Conservation (phyloP, 1,140 invertebrate species). For the Drosophila oshimai region DNA sequence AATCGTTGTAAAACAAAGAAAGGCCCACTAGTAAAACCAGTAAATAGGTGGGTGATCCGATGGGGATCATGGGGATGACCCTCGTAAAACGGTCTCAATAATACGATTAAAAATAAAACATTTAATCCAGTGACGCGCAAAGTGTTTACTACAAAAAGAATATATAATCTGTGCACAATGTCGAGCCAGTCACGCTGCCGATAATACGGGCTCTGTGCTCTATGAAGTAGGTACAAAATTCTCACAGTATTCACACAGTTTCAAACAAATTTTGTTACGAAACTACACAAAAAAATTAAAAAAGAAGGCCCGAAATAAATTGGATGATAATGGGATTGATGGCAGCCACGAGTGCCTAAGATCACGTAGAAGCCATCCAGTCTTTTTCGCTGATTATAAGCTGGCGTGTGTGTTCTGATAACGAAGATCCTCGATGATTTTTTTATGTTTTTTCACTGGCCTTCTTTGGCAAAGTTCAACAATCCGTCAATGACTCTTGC, state of each 20-base stretch:
- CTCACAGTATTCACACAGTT: conserved; percentile 26
- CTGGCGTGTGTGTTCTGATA: conserved; percentile 35
- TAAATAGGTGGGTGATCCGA: conserved; percentile 40
- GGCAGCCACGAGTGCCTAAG: conserved; percentile 49
- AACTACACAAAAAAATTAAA: conserved; percentile 20
- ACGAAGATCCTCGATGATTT: conserved; percentile 11
- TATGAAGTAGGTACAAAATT: conserved; percentile 17
- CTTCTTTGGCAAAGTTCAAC: conserved; percentile 13
- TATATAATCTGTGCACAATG: conserved; percentile 29
- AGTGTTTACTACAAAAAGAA: conserved; percentile 44
- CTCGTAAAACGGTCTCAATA: conserved; percentile 37
- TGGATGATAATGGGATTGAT: conserved; percentile 22
- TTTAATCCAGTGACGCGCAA: conserved; percentile 39
- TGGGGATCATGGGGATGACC: conserved; percentile 38
- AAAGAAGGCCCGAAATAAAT: conserved; percentile 29
- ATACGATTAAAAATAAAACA: conserved; percentile 29
- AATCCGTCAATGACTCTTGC: conserved; percentile 21
- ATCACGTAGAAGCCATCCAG: conserved; percentile 52
- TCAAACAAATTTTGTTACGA: conserved; percentile 18
- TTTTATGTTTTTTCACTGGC: conserved; percentile 1
- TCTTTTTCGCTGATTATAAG: conserved; percentile 26
- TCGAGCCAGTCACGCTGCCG: conserved; percentile 11
- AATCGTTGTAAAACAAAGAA: conserved; percentile 24
- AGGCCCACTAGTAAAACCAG: conserved; percentile 18
- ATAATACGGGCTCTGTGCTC: conserved; percentile 4